These are phyloP conservation scores for Trematomus bernacchii DNA, from an alignment of 2,797 vertebrate genomes.

Conservation along the genomic window DNA sequence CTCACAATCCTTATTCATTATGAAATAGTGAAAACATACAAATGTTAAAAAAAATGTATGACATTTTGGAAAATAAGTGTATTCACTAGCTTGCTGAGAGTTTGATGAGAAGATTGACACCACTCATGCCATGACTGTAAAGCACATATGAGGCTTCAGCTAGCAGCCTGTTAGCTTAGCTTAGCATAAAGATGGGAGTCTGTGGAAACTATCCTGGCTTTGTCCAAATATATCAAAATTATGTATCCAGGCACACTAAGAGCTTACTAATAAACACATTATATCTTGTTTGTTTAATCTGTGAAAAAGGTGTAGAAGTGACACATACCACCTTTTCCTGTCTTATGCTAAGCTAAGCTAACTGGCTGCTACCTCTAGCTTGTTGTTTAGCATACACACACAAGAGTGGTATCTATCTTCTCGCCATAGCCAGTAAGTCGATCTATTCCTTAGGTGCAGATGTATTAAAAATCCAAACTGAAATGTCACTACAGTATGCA, in stretches of 20 bases:
- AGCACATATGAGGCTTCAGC: not conserved
- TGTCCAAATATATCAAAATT: not conserved
- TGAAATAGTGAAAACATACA: not conserved
- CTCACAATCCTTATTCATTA: not conserved
- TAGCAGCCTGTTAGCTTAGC: conserved; percentile 7
- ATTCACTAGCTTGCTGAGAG: not conserved
- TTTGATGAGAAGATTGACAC: not conserved
- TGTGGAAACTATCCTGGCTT: not conserved
- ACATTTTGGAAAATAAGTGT: not conserved
- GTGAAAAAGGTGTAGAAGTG: not conserved
- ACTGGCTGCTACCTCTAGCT: not conserved
- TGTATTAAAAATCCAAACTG: not conserved
- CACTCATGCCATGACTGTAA: not conserved
- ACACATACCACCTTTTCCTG: not conserved
- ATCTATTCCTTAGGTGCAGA: not conserved
- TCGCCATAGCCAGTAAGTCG: not conserved
- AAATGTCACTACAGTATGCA: not conserved
- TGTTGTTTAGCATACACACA: not conserved
- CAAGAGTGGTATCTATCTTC: not conserved
- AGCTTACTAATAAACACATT: not conserved
- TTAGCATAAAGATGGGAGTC: not conserved
- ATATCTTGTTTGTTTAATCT: not conserved
- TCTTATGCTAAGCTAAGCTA: conserved; percentile 5
- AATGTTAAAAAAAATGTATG: not conserved
- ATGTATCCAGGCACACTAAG: accelerated